phyloP scores from a whole-genome alignment of 2,113 vertebrate species.

The Osmerus mordax region DNA sequence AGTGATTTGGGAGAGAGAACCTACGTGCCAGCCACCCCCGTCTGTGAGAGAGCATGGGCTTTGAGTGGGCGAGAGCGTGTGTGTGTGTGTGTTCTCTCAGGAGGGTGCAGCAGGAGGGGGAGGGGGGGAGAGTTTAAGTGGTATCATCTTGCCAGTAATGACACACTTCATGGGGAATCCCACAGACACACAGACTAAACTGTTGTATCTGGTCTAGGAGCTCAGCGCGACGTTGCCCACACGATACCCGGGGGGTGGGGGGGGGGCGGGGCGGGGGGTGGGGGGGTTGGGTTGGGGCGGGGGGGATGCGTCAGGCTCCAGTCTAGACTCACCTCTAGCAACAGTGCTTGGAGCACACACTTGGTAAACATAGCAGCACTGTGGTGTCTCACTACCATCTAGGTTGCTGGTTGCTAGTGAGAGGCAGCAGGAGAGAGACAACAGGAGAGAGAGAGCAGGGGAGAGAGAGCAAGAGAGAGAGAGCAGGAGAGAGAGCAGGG shows the following conservation, averaged over 20 bases:
- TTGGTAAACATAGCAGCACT: constrained; percentile 52
- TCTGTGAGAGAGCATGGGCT: neutral
- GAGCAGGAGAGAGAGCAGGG: neutral
- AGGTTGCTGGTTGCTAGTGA: neutral
- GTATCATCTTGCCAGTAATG: constrained; percentile 52
- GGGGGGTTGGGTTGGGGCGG: too few relatives aligned
- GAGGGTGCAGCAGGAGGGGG: constrained; percentile 17
- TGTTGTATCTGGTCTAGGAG: constrained; percentile 22
- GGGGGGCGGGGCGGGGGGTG: constrained; percentile 21
- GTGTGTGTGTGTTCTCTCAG: constrained; percentile 4
- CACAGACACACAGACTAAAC: constrained; percentile 52
- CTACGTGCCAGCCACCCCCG: neutral
- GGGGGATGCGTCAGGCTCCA: constrained; percentile 24
- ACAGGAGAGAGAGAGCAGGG: neutral
- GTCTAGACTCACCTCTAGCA: constrained; percentile 59
- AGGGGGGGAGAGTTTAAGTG: constrained; percentile 19
- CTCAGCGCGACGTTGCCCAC: constrained; percentile 33
- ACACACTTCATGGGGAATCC: constrained; percentile 49
- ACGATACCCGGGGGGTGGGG: constrained; percentile 47
- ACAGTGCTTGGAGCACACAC: constrained; percentile 44
- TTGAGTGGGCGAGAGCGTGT: constrained; percentile 33
- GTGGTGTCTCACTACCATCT: neutral
- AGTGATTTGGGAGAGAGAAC: constrained; percentile 28
- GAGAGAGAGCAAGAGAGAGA: neutral
- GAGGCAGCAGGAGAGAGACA: neutral